phyloP scores from a whole-genome alignment of 2,113 vertebrate genomes.

The Silurus meridionalis region DNA sequence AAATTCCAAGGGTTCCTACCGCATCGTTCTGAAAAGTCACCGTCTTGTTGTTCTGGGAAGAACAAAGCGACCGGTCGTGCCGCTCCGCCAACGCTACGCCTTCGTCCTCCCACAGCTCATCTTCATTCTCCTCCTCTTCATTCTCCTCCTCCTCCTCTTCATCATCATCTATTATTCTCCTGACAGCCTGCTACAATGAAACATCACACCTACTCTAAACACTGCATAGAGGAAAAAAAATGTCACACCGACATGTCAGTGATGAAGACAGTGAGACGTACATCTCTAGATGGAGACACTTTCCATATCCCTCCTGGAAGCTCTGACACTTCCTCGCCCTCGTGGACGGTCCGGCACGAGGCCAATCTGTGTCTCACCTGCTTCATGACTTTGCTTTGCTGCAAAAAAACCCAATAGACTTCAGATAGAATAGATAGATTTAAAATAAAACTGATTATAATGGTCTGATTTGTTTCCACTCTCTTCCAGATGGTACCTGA shows the following conservation, averaged over 20 bases:
- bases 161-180: conserved; percentile 12
- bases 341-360: conserved; percentile 68
- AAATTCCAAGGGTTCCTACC: conserved; percentile 23
- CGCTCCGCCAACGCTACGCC: conserved; percentile 61
- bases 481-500: conserved; percentile 63
- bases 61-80: conserved; percentile 69
- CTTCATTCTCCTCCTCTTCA: conserved; percentile 56
- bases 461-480: background rate
- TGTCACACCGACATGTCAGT: background rate
- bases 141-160: conserved; percentile 24
- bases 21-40: conserved; percentile 44
- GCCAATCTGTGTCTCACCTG: conserved; percentile 81
- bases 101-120: conserved; percentile 48
- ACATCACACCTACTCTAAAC: conserved; percentile 6
- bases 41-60: conserved; percentile 60
- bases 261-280: conserved; percentile 58
- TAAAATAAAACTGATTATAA: background rate
- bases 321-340: conserved; percentile 49
- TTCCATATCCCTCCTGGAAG: conserved; percentile 63
- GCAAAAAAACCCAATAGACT: conserved; percentile 31
- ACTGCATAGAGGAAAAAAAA: background rate
- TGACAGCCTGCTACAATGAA: conserved; percentile 54
- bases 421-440: background rate
- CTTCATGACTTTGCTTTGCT: conserved; percentile 76
- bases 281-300: conserved; percentile 64